Evolutionary conservation across 1,140 invertebrate genomes (phyloP).

Genomic region (Orussus abietinus): DNA sequence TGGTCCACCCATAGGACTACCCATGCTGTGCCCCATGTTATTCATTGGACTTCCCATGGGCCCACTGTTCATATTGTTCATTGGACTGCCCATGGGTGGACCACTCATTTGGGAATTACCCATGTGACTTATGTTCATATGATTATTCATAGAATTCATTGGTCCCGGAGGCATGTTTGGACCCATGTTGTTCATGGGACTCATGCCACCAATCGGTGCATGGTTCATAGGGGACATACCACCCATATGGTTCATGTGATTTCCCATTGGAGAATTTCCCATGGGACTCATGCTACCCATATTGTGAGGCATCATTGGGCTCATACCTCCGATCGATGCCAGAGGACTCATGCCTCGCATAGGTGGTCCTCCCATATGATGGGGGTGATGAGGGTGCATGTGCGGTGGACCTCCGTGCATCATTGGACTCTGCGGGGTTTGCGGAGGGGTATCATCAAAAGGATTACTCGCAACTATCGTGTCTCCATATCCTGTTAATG

Average conservation of each 20-base stretch:
- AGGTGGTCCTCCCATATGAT: constrained; percentile 63
- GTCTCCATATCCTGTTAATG: constrained; percentile 82
- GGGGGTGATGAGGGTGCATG: constrained; percentile 55
- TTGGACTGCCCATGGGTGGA: constrained; percentile 68
- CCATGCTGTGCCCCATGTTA: constrained; percentile 50
- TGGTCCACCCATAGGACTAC: constrained; percentile 50
- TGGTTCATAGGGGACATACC: constrained; percentile 59
- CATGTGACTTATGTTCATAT: constrained; percentile 71
- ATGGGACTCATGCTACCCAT: constrained; percentile 52
- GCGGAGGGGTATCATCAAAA: constrained; percentile 86
- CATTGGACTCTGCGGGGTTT: constrained; percentile 58
- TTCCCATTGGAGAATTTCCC: constrained; percentile 47
- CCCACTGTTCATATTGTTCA: constrained; percentile 64
- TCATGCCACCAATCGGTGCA: constrained; percentile 61
- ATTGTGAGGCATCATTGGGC: constrained; percentile 58
- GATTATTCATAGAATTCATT: constrained; percentile 56
- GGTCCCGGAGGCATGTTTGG: constrained; percentile 57
- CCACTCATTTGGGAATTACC: constrained; percentile 66
- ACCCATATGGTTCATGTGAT: constrained; percentile 64
- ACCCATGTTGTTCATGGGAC: constrained; percentile 67
- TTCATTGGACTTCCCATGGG: constrained; percentile 61
- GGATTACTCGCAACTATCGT: constrained; percentile 93
- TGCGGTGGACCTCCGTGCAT: constrained; percentile 59
- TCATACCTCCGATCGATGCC: constrained; percentile 67
- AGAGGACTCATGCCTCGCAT: constrained; percentile 56